Evolutionary conservation across 30 jellyfish, hydroid and myxozoan species (phyloP), one percentile per base, ranked within the genome.

Genomic region (Nemopilema nomurai): DNA sequence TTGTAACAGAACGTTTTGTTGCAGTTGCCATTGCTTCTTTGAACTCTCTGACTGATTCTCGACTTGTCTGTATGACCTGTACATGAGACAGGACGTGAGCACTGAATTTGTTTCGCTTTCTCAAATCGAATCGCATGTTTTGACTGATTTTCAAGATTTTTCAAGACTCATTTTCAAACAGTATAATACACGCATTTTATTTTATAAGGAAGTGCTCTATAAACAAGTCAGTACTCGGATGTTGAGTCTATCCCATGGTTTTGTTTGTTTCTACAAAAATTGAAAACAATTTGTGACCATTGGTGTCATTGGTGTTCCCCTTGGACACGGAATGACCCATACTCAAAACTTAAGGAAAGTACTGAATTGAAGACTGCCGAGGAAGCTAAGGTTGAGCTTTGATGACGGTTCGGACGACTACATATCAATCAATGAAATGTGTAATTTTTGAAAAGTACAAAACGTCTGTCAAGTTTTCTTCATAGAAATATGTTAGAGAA

Each of bases 381-480:
- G 57, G 57, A 41, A 41, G 57, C 57, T 41, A 41, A 41, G 57
- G 57, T 41, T 41, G 57, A 41, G 57, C 57, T 41, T 41, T 41
- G 57, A 41, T 41, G 57, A 13, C 74, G 31, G 27, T 64, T 21
- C 28, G 6, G 74, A 25, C 30, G 74, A 25, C 30, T 25, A 20
- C 31, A 64, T 64, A 20, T 64, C 30, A 64, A 64, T 20, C 28
- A 25, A 74, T 29, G 4, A 53, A 49, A 13, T 22, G 28, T 6
- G 17, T 53, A 73, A 28, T n/a, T 1, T 71, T 28, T 29, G 72
- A 41, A 27, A 75, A 41, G 79, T 25, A 75, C 71, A 51, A 75
- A 31, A 75, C 71, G 73, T 51, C 85, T 65, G 66, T 31, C 69
- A 27, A 31, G 72, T 75, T 75, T 75, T 28, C 85, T 51, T 51